Conservation (phyloP, 35 echinoderm and acorn worm genomes). For the Eucidaris tribuloides region DNA sequence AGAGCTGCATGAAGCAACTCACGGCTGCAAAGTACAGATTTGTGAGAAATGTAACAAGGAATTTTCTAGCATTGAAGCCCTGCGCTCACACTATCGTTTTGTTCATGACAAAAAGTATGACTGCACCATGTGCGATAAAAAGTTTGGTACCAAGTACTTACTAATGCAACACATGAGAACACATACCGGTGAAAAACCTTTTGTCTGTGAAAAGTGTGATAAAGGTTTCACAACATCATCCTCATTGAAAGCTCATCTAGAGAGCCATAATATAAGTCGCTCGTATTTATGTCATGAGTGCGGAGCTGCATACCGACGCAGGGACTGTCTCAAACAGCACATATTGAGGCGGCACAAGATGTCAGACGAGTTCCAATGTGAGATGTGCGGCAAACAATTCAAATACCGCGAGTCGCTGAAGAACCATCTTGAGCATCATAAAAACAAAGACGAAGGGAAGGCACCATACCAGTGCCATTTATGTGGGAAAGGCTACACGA, state of each 20-base stretch:
- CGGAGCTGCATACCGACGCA: slow-evolving; percentile 17
- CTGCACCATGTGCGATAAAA: slow-evolving; percentile 6
- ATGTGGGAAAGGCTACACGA: background rate
- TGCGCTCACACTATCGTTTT: slow-evolving; percentile 4
- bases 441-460: slow-evolving; percentile 16
- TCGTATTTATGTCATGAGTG: slow-evolving; percentile 16
- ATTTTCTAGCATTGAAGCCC: background rate
- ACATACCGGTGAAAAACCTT: slow-evolving; percentile 14
- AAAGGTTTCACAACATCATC: slow-evolving; percentile 20
- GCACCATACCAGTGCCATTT: slow-evolving; percentile 13
- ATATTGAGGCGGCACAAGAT: slow-evolving; percentile 7
- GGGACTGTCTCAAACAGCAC: slow-evolving; percentile 19
- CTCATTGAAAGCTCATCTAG: slow-evolving; percentile 5
- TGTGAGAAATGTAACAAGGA: slow-evolving; percentile 13
- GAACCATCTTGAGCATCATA: slow-evolving; percentile 22
- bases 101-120: slow-evolving; percentile 27
- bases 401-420: slow-evolving; percentile 15
- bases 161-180: slow-evolving; percentile 5
- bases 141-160: slow-evolving; percentile 22
- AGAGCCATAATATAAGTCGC: slow-evolving; percentile 5
- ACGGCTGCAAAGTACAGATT: background rate
- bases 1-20: background rate
- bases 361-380: slow-evolving; percentile 2
- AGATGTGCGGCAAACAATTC: slow-evolving; percentile 2
- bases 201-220: background rate